A percentile compares a stretch with the other conserved stretches of the same genome.
These are phyloP conservation scores for Agapornis roseicollis DNA, from an alignment of 2,113 vertebrate genomes.

Conservation along the genomic window DNA sequence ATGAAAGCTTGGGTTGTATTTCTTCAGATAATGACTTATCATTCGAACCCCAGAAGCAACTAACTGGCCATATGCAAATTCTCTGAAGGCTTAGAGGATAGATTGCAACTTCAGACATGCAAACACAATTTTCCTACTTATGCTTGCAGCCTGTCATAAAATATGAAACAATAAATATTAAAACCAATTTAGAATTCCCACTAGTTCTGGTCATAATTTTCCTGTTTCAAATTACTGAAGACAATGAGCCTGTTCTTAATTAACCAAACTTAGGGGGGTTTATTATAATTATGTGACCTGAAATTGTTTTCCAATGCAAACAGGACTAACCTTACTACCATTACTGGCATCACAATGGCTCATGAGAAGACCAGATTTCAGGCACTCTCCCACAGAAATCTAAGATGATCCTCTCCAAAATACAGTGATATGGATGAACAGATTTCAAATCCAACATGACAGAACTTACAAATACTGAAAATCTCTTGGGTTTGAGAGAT, in stretches of 20 bases:
- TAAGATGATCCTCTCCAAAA: neutral
- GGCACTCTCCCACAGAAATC: neutral
- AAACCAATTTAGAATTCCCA: neutral
- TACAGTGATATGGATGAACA: neutral
- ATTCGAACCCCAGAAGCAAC: neutral
- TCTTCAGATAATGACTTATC: neutral
- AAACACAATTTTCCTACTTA: neutral
- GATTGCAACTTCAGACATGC: neutral
- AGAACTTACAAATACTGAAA: slow-evolving; percentile 25
- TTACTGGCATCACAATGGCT: neutral
- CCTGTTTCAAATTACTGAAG: slow-evolving; percentile 22
- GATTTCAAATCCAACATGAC: neutral
- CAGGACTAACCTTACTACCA: neutral
- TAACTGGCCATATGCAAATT: neutral
- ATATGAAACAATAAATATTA: neutral
- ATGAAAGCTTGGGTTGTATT: neutral
- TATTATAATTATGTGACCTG: neutral
- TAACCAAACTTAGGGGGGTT: neutral
- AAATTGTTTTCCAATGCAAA: neutral
- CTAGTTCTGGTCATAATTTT: neutral
- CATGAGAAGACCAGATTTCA: neutral
- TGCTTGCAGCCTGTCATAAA: neutral
- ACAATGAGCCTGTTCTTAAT: slow-evolving; percentile 6
- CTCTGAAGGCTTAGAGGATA: neutral
- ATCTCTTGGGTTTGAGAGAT: slow-evolving; percentile 23